Conservation (phyloP, 1,140 invertebrate genomes). For the Asbolus verrucosus region DNA sequence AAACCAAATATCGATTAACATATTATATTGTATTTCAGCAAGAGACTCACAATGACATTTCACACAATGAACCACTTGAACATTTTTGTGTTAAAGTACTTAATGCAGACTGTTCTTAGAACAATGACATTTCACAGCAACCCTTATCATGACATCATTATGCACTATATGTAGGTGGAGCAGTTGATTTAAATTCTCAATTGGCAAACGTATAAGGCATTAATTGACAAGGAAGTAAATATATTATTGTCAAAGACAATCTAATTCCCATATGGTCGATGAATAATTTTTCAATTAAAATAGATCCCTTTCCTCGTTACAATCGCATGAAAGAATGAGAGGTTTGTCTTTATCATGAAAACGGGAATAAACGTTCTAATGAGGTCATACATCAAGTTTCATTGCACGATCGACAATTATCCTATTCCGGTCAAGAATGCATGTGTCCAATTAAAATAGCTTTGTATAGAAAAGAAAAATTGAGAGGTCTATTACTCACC, state of each 20-base stretch:
- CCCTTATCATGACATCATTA: too few species aligned
- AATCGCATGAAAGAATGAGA: conserved; percentile 6
- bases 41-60: too few species aligned
- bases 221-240: conserved; percentile 1
- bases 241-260: conserved; percentile 25
- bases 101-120: too few species aligned
- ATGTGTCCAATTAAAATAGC: conserved; percentile 30
- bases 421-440: conserved; percentile 30
- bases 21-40: too few species aligned
- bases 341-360: conserved; percentile 23
- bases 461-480: conserved; percentile 29
- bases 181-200: conserved; percentile 6
- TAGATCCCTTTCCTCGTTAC: conserved; percentile 5
- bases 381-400: conserved; percentile 30
- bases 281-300: conserved; percentile 22
- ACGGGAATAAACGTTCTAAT: conserved; percentile 8
- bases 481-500: conserved; percentile 21
- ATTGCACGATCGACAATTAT: conserved; percentile 25
- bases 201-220: background rate
- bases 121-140: too few species aligned
- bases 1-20: too few species aligned
- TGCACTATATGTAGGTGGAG: too few species aligned
- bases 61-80: too few species aligned
- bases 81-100: too few species aligned
- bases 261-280: background rate